Evolutionary conservation across 2,113 vertebrate genomes (phyloP).

Genomic region (Ciconia stormi): DNA sequence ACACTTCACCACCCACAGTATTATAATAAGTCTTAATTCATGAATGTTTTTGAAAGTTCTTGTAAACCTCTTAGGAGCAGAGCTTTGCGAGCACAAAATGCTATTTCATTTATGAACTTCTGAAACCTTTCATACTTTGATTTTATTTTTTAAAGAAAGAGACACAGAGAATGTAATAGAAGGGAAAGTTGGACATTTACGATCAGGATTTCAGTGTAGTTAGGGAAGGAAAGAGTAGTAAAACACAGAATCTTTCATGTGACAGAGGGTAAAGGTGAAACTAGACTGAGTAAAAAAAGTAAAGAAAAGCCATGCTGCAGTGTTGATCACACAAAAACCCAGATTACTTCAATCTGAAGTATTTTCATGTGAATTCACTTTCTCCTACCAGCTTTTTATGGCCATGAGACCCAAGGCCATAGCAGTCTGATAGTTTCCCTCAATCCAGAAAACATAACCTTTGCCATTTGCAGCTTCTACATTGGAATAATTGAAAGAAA

Average conservation of each 20-base stretch:
- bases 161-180: background rate
- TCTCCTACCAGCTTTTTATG: background rate
- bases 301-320: background rate
- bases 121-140: background rate
- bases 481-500: constrained; percentile 15
- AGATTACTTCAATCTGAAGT: constrained; percentile 32
- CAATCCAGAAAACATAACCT: constrained; percentile 7
- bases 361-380: constrained; percentile 15
- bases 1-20: background rate
- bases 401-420: background rate
- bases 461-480: constrained; percentile 6
- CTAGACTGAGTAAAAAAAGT: background rate
- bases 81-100: background rate
- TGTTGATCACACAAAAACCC: background rate
- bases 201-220: background rate
- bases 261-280: background rate
- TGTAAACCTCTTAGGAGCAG: background rate
- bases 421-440: background rate
- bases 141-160: background rate
- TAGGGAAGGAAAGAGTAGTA: background rate
- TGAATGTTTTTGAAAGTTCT: constrained; percentile 18
- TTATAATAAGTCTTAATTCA: constrained; percentile 1
- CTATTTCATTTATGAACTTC: constrained; percentile 7
- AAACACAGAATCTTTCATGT: background rate
- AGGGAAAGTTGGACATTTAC: background rate